Base-by-base conservation (phyloP, 2,797 vertebrate species). In the Notamacropus eugenii region DNA sequence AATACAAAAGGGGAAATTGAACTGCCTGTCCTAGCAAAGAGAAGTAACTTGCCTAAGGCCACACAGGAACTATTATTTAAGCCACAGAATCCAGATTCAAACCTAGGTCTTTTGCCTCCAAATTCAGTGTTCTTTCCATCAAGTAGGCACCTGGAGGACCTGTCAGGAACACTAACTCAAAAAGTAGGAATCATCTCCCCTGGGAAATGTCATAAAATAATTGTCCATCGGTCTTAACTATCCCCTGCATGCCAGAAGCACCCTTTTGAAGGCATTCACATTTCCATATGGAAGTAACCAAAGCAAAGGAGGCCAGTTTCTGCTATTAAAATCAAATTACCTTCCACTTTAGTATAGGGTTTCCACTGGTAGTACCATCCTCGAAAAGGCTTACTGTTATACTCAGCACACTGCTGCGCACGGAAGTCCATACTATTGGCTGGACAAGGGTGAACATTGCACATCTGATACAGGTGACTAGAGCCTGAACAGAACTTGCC, bases 331-430 rank as follows among this genome's bases (percentile, higher is more conserved):
- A 92, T 19, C 13, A 5, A 54, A 92, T 99, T 99, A 99, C 99
- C 99, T 98, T 99, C 99, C 93, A 99, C 99, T 98, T 99, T 99
- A 55, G 99, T 99, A 96, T 99, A 99, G 6, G 99, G 99, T 97
- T 99, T 99, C 99, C 99, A 99, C 97, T 99, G 99, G 98, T 99
- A 99, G 99, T 99, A 99, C 99, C 99, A 99, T 90, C 99, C 99
- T 40, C 99, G 99, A 98, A 99, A 99, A 54, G 99, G 99, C 96
- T 99, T 99, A 98, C 99, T 99, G 99, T 99, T 99, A 98, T 99
- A 99, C 96, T 99, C 99, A 0, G 99, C 99, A 3, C 99, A 99
- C 98, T 99, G 99, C 98, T 99, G 99, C 87, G 99, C 99, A 93
- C 99, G 99, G 98, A 99, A 99, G 96, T 99, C 99, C 97, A 99